Conservation (phyloP, 1,140 invertebrate species). For the Macrobrachium rosenbergii region DNA sequence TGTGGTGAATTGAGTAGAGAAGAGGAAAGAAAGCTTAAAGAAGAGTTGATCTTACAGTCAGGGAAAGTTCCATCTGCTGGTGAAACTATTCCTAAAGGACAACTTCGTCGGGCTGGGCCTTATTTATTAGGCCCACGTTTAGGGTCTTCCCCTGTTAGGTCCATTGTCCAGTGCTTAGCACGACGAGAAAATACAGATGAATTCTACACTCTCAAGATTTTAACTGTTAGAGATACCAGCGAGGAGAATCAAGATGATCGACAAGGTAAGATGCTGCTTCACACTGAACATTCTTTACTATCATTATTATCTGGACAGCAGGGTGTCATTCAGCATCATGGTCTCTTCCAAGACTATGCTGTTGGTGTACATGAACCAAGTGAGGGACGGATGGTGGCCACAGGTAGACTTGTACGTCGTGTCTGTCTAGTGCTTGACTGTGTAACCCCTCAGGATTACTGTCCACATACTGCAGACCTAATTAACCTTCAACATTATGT, state of each 20-base stretch:
- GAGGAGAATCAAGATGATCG: conserved; percentile 82
- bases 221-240: conserved; percentile 74
- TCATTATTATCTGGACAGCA: conserved; percentile 80
- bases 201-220: conserved; percentile 82
- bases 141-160: conserved; percentile 82
- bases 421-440: conserved; percentile 85
- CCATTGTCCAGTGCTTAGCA: conserved; percentile 84
- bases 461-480: conserved; percentile 77
- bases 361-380: conserved; percentile 42
- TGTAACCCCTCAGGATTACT: conserved; percentile 82
- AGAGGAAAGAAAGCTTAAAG: conserved; percentile 43
- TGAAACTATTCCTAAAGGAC: conserved; percentile 42
- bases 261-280: conserved; percentile 86
- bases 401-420: conserved; percentile 76
- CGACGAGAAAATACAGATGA: conserved; percentile 79
- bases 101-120: conserved; percentile 70
- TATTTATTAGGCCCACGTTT: conserved; percentile 81
- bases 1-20: conserved; percentile 23
- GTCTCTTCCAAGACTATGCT: conserved; percentile 77
- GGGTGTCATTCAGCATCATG: conserved; percentile 85
- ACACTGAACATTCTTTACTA: conserved; percentile 84
- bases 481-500: conserved; percentile 88
- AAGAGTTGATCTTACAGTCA: conserved; percentile 30
- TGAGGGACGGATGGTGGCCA: conserved; percentile 67
- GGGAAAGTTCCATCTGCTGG: conserved; percentile 51